Evolutionary conservation across 1,140 invertebrate species (phyloP), one percentile per base, ranked within the genome.

Genomic region (Sitophilus oryzae): DNA sequence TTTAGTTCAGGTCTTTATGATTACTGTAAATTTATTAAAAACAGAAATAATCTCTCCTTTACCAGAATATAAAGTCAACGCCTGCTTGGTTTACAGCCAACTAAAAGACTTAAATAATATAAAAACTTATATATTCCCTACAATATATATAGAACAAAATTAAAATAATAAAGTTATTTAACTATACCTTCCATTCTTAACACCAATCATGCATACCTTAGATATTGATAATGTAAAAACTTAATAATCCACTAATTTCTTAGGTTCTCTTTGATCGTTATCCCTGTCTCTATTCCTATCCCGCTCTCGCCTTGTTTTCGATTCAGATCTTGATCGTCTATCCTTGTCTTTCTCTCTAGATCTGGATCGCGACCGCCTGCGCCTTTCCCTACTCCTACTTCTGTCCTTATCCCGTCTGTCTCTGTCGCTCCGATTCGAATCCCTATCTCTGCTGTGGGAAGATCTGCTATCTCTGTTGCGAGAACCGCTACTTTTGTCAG

Each of bases 301-400:
- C 15, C 61, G 52, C 22, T 66, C 58, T 35, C 56, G 34, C 43
- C 61, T 56, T 36, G 59, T 55, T 48, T 41, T 56, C 9, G 42
- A 57, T 16, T 45, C 18, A 3, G 47, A 56, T 19, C 49, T 52
- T 9, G 45, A 52, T 21, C 55, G 44, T n/a, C 54, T 43, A 40
- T 63, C 61, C 22, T 52, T 56, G 23, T 58, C 50, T 53, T 16
- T 60, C 50, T 25, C 21, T 42, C 52, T 36, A 9, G 40, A 14
- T 21, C 45, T 5, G 20, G 40, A 21, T 16, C 4, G 16, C 19
- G 52, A 51, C 16, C 43, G 42, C 22, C 54, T 36, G 20, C 60
- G 35, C 46, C 51, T 36, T 8, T 21, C 43, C 25, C 53, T 55
- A 9, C 57, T 57, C 19, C 51, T 25, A 52, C 56, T 60, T 19